Evolutionary conservation across 2,113 vertebrate genomes (phyloP), one percentile per base, ranked within the genome.

Genomic region (Platichthys flesus): DNA sequence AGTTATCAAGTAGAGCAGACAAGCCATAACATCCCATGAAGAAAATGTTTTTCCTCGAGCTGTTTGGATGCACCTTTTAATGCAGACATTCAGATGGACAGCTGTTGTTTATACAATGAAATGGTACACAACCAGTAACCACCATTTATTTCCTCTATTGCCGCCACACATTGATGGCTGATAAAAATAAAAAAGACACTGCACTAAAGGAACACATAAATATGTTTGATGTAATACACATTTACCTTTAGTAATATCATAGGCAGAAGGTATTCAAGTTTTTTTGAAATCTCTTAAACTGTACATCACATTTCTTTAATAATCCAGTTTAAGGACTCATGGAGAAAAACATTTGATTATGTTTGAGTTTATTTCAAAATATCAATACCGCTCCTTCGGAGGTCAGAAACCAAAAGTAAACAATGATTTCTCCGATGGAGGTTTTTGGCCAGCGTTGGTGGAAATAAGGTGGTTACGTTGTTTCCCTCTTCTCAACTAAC

Each of bases 21-120:
- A 1, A 16, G 4, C 45, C 35, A 54, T 28, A 31, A 35, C 76
- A 42, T 45, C 51, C 31, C 20, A 47, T 16, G 26, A 78, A 68
- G 63, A 20, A 59, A 70, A 68, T 35, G 28, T 64, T 79, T 69
- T 68, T 63, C 51, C 64, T 54, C 1, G 9, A 26, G 63, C 49
- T 70, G 45, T 14, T 20, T 14, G 47, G 70, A 76, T 74, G 23
- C 52, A 52, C 31, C 42, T 47, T 49, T 20, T 16, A 2, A 51
- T 24, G 9, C 2, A 13, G 9, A 42, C 8, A 2, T 9, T 67
- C 35, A 4, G 45, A 5, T 54, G 0, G 21, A 37, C 28, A 28
- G 74, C 1, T 2, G 9, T 5, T 28, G 24, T 68, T 62, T 76
- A 5, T 37, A 23, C 47, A 49, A 18, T 49, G 5, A 49, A 49